These are phyloP conservation scores for Eurypyga helias DNA, from an alignment of 2,113 vertebrate species.

Conservation along the genomic window DNA sequence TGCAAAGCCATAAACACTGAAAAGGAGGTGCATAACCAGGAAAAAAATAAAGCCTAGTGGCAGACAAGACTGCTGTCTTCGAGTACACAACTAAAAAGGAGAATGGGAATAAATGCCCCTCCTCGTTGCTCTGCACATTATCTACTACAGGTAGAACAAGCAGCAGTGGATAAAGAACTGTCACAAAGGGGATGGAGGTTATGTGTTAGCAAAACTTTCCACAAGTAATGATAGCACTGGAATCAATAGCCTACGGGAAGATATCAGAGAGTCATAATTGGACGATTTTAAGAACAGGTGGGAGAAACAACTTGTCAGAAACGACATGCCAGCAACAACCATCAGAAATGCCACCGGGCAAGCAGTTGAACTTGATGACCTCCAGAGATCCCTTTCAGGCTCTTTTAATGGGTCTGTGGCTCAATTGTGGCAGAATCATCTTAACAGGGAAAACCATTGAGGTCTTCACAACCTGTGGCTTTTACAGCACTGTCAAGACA, in stretches of 20 bases:
- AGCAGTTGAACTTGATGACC: not conserved
- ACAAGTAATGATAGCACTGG: not conserved
- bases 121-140: not conserved
- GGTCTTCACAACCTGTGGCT: not conserved
- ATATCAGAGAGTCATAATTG: not conserved
- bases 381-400: not conserved
- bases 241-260: not conserved
- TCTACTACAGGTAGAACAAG: not conserved
- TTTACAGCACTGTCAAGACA: not conserved
- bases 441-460: not conserved
- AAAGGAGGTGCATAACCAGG: not conserved
- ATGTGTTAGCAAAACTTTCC: not conserved
- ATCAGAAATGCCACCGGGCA: not conserved
- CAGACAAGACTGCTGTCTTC: not conserved
- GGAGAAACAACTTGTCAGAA: not conserved
- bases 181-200: not conserved
- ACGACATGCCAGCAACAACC: not conserved
- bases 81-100: not conserved
- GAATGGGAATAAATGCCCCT: not conserved
- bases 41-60: not conserved
- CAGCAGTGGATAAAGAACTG: not conserved
- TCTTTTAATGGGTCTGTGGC: not conserved
- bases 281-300: not conserved
- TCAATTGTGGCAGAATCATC: not conserved
- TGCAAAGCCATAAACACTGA: not conserved